Conservation (phyloP, 2,113 vertebrate species). For the Carassius auratus region DNA sequence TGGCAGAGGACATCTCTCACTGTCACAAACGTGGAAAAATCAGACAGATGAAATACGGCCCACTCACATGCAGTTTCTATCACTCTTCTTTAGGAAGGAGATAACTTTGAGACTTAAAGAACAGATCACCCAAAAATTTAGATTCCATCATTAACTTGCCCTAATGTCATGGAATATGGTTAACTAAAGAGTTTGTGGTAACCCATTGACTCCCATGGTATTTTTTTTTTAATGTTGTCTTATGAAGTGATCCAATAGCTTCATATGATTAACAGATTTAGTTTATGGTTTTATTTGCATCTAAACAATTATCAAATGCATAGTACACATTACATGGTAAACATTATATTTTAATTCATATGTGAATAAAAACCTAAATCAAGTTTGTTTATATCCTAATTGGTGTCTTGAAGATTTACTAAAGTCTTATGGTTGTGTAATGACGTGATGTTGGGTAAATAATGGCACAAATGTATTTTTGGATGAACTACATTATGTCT, state of each 20-base stretch:
- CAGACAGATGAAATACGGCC: slow-evolving; percentile 38
- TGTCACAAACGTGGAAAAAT: slow-evolving; percentile 28
- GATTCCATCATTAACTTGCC: background rate
- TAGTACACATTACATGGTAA: no score
- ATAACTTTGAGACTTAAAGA: slow-evolving; percentile 48
- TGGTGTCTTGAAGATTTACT: background rate
- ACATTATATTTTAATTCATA: background rate
- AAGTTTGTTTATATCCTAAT: no score
- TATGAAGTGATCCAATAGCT: no score
- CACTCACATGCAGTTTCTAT: background rate
- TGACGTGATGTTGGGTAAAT: background rate
- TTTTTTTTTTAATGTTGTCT: no score
- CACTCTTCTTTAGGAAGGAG: slow-evolving; percentile 20
- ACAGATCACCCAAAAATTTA: background rate
- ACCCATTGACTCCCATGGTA: no score
- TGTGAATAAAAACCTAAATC: background rate
- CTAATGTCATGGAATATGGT: no score
- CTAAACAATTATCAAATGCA: no score
- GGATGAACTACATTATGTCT: background rate
- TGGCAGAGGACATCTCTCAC: slow-evolving; percentile 26
- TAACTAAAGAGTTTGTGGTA: no score
- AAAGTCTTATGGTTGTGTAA: background rate
- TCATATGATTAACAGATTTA: no score
- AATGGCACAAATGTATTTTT: background rate
- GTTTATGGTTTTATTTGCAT: no score